Base-by-base conservation (phyloP, 1,140 invertebrate species). In the Dysdera silvatica region DNA sequence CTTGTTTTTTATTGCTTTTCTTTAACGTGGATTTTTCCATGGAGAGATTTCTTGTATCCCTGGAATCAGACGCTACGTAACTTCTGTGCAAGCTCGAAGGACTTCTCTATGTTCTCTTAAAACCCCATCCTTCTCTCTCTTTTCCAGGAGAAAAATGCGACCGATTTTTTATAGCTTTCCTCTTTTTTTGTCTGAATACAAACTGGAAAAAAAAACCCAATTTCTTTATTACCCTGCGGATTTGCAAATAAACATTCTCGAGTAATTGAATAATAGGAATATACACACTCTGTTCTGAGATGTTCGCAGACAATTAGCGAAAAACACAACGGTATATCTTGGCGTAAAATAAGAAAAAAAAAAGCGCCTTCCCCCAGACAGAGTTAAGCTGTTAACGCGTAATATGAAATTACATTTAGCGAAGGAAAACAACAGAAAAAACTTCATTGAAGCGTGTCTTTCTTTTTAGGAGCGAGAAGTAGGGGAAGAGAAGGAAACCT, bases 401-500 rank as follows among this genome's bases (percentile, higher is more conserved):
- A 63, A 63, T 63, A 55, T 63, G 56, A 63, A 63, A 63, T 63
- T 63, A 63, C 61, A 63, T 63, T 63, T 63, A 49, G 41, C 51
- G 61, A 63, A 55, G 49, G 32, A 53, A 56, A 61, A 63, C 61
- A 63, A 63, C 56, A 31, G 52, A 49, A 63, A 63, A 63, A 63
- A 63, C 43, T 37, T 56, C 20, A n/a, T 51, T 24, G 24, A 37
- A 48, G 32, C 49, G 52, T 40, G 41, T 52, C 43, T 14, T 23
- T 26, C 61, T 63, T 63, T 63, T 63, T 63, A 63, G 24, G 31
- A 41, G 45, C 51, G 29, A 53, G n/a, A n/a, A n/a, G n/a, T n/a
- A n/a, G n/a, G n/a, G n/a, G n/a, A n/a, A n/a, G n/a, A n/a, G n/a
- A n/a, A n/a, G n/a, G n/a, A n/a, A n/a, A n/a, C 48, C 10, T 24